Evolutionary conservation across 2,113 vertebrate species (phyloP).

Genomic region (Hemibagrus wyckioides): DNA sequence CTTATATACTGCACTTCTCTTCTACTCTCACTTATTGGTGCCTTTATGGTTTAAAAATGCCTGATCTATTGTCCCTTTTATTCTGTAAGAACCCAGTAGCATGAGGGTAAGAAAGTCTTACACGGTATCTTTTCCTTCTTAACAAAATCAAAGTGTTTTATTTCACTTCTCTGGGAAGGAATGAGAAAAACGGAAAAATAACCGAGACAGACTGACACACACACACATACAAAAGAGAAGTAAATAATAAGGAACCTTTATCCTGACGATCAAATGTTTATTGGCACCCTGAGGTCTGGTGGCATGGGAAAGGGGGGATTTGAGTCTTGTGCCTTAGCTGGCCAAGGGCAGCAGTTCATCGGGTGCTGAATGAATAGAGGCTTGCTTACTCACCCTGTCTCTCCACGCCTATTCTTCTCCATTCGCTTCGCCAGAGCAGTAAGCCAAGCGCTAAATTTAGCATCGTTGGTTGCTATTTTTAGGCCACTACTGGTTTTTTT

Average conservation of each 20-base stretch:
- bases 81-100: not conserved
- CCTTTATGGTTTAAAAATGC: not conserved
- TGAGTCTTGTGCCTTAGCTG: conserved; percentile 79
- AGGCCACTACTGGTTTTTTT: conserved; percentile 88
- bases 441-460: conserved; percentile 92
- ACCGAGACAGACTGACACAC: conserved; percentile 15
- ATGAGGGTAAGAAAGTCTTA: not conserved
- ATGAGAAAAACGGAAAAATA: conserved; percentile 59
- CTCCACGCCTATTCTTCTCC: conserved; percentile 93
- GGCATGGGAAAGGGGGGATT: conserved; percentile 40
- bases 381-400: conserved; percentile 71
- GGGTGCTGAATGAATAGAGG: conserved; percentile 86
- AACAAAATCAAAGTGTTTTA: conserved; percentile 69
- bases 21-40: not conserved
- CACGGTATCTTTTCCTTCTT: not conserved
- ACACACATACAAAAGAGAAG: conserved; percentile 67
- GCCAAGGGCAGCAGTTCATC: conserved; percentile 77
- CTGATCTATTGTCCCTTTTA: not conserved
- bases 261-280: conserved; percentile 85
- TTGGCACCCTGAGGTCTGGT: conserved; percentile 84
- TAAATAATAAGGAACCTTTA: conserved; percentile 69
- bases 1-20: not conserved
- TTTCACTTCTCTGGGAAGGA: conserved; percentile 76
- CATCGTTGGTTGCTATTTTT: conserved; percentile 90
- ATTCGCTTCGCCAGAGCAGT: conserved; percentile 88